These are phyloP conservation scores for Echinarachnius parma DNA, from an alignment of 53 echinoderm and acorn worm genomes.

Conservation along the genomic window DNA sequence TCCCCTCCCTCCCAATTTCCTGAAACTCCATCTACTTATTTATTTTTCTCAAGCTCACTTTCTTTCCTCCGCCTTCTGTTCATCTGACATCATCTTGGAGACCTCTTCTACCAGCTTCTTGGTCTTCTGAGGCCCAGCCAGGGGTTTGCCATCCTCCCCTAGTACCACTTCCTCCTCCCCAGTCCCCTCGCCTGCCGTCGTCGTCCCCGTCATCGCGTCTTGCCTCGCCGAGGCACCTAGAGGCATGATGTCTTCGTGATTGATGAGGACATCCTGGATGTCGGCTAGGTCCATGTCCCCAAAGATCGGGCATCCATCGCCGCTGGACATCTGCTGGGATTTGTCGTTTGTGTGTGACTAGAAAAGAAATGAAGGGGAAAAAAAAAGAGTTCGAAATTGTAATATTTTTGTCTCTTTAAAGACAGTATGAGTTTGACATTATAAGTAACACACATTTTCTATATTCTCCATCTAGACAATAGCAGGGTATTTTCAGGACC, in stretches of 20 bases:
- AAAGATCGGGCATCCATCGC: neutral
- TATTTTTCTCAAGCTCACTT: conserved; percentile 40
- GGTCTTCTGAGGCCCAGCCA: conserved; percentile 48
- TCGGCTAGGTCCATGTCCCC: conserved; percentile 15
- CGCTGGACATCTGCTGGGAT: conserved; percentile 12
- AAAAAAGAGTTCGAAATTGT: neutral
- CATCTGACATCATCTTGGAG: conserved; percentile 62
- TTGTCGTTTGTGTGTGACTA: conserved; percentile 27
- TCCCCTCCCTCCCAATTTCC: conserved; percentile 10
- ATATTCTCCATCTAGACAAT: no score
- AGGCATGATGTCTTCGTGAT: conserved; percentile 61
- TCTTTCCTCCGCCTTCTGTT: conserved; percentile 74
- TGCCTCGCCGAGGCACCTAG: neutral
- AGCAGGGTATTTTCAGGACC: no score
- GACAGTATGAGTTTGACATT: no score
- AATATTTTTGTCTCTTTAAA: no score
- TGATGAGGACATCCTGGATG: conserved; percentile 62
- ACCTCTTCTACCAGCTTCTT: conserved; percentile 80
- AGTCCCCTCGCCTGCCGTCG: conserved; percentile 20
- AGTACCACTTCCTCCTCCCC: conserved; percentile 16
- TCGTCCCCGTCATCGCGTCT: neutral
- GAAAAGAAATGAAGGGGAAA: neutral
- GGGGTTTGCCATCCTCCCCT: neutral
- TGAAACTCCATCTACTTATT: neutral
- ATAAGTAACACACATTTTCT: no score